Conservation (phyloP, 2,113 vertebrate species). For the Poeciliopsis turrubarensis region DNA sequence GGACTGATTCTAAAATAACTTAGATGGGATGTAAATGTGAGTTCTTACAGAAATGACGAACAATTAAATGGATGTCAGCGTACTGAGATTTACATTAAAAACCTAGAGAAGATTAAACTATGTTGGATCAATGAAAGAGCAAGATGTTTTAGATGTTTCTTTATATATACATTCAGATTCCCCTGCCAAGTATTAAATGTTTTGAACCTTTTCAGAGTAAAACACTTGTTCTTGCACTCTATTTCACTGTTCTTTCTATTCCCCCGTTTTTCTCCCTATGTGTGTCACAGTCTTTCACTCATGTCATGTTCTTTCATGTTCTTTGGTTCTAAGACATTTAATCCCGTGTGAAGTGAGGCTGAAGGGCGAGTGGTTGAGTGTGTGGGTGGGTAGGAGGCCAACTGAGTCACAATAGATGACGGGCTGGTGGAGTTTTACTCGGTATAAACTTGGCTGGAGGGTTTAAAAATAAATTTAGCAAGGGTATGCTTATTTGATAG, state of each 20-base stretch:
- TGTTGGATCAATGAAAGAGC: neutral
- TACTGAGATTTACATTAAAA: neutral
- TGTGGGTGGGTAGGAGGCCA: constrained; percentile 11
- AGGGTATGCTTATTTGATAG: constrained; percentile 6
- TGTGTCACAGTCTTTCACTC: constrained; percentile 38
- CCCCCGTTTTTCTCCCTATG: constrained; percentile 21
- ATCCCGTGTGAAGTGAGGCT: constrained; percentile 29
- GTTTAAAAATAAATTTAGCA: constrained; percentile 14
- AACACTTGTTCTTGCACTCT: constrained; percentile 34
- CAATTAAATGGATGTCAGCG: neutral
- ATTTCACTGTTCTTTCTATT: constrained; percentile 39
- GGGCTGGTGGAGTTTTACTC: constrained; percentile 16
- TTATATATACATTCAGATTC: constrained; percentile 2
- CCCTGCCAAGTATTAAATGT: constrained; percentile 12
- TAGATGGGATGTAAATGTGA: no score
- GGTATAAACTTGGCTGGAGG: constrained; percentile 16
- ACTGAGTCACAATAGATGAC: constrained; percentile 20
- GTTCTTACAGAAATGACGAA: neutral
- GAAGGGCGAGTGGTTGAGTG: constrained; percentile 11
- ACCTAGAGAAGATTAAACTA: neutral
- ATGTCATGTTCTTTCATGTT: constrained; percentile 46
- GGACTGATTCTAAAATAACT: neutral
- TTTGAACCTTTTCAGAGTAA: constrained; percentile 5
- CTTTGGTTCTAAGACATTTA: constrained; percentile 43
- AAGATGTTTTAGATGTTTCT: neutral